Evolutionary conservation across 2,888 invertebrate genomes (phyloP), one percentile per base, ranked within the genome.

Genomic region (Chorisops tibialis): DNA sequence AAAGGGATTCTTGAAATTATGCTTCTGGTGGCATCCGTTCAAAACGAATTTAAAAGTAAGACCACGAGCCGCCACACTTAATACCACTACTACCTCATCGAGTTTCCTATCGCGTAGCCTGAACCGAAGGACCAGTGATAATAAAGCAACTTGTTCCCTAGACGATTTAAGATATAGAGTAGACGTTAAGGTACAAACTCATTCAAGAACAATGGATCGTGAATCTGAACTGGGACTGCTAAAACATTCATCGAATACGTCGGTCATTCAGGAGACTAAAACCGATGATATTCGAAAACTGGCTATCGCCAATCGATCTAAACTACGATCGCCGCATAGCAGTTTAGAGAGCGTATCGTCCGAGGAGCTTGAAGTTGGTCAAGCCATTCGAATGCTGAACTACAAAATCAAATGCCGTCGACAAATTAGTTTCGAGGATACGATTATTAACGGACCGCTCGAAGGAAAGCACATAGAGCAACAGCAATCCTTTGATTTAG

Each of bases 1-100:
- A 2, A 83, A 86, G 61, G 91, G 91, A 1, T 92, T 92, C 70
- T 81, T 87, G 61, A 83, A 82, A 71, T 81, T 90, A 0, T 89
- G 86, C 70, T 82, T 84, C 43, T 80, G 83, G 67, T 81, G 80
- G 45, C 59, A 60, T 37, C 38, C 59, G 9, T 39, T 39, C 37
- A 61, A 81, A 79, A 61, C 79, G 79, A 56, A 78, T 77, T n/a
- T 74, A 78, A 41, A 79, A 79, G 62, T 79, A 80, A 61, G 79
- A 80, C 65, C 73, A 80, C 65, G 76, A 72, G 77, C 78, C 45
- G 79, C 79, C n/a, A 86, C 85, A 1, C 79, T 82, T 14, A 86
- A 84, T 21, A 85, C 80, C 14, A 81, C 80, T 3, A 70, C 70
- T 4, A 72, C 71, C 21, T 83, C 81, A 0, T 84, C 83, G 43